These are phyloP conservation scores for Rallus crepitans DNA, from an alignment of 2,797 vertebrate genomes.

Conservation along the genomic window DNA sequence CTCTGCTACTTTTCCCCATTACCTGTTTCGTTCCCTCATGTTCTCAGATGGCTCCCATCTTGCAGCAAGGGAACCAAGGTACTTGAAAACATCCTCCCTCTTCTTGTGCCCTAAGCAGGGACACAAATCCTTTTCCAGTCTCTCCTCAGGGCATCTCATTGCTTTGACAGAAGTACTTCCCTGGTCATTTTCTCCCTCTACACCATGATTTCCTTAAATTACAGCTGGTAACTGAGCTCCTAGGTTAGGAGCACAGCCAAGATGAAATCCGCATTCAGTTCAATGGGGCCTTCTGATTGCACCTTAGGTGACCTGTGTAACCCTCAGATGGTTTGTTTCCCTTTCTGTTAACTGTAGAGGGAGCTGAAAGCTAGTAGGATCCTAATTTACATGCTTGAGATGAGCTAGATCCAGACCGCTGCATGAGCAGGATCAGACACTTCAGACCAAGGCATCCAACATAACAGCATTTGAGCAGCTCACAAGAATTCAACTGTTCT, in stretches of 20 bases:
- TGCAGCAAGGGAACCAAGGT: neutral
- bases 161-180: neutral
- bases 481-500: neutral
- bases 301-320: neutral
- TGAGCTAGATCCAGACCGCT: neutral
- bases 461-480: neutral
- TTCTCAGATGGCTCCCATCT: neutral
- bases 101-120: neutral
- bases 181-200: neutral
- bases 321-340: neutral
- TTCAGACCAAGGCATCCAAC: neutral
- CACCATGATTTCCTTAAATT: neutral
- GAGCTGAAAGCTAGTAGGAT: constrained; percentile 66
- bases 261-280: neutral
- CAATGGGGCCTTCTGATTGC: neutral
- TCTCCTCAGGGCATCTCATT: neutral
- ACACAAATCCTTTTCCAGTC: neutral
- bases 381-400: neutral
- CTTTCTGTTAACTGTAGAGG: constrained; percentile 64
- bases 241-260: neutral
- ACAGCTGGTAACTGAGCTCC: neutral
- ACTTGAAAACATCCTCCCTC: neutral
- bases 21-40: neutral
- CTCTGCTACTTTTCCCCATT: neutral
- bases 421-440: neutral